These are phyloP conservation scores for Cynopterus sphinx DNA, from an alignment of 2,797 vertebrate genomes.

Conservation along the genomic window DNA sequence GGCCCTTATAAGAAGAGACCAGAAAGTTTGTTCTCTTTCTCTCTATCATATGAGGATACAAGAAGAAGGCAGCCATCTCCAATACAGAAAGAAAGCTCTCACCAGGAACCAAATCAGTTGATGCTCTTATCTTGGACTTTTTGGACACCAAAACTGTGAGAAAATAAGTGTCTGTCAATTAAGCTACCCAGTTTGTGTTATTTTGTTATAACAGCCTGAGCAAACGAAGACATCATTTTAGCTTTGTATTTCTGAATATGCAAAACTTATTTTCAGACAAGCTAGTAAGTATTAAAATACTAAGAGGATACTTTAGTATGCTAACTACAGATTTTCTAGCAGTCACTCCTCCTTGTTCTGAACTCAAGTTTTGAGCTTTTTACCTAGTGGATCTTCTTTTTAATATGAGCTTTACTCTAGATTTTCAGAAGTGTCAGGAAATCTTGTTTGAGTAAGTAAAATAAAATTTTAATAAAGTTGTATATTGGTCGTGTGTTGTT, in stretches of 20 bases:
- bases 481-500: not conserved
- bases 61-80: not conserved
- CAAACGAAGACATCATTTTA: not conserved
- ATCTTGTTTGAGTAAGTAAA: slow-evolving; percentile 27
- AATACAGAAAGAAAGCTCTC: not conserved
- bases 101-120: not conserved
- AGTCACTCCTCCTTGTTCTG: not conserved
- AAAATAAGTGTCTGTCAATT: not conserved
- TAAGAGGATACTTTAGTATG: not conserved
- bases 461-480: slow-evolving; percentile 35
- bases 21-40: not conserved
- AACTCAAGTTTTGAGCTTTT: not conserved
- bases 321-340: not conserved
- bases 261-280: not conserved
- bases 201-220: not conserved
- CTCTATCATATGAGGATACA: not conserved
- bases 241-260: not conserved
- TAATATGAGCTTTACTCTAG: not conserved
- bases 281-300: not conserved
- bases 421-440: slow-evolving; percentile 15
- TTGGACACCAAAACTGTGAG: not conserved
- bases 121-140: not conserved
- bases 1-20: not conserved
- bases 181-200: not conserved
- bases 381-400: not conserved